A percentile compares a stretch with the other conserved stretches of the same genome.
These are phyloP conservation scores for Brachymystax lenok DNA, from an alignment of 2,797 vertebrate species.

Conservation along the genomic window DNA sequence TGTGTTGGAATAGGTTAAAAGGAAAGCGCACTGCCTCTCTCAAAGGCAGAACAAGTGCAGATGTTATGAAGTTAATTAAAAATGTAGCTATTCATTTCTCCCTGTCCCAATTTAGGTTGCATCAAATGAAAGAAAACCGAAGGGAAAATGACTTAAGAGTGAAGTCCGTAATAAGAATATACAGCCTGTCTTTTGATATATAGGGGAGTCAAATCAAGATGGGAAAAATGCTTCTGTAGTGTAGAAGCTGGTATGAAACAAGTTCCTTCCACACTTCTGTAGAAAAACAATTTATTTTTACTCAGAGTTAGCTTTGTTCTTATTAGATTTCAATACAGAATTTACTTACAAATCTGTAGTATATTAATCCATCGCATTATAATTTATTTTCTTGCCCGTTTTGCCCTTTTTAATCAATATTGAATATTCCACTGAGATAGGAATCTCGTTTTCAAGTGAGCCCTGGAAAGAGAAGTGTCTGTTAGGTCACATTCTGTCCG, in stretches of 20 bases:
- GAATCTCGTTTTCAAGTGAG: background rate
- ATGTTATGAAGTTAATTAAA: constrained; percentile 89
- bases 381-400: background rate
- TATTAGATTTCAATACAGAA: background rate
- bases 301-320: background rate
- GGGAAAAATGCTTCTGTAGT: constrained; percentile 50
- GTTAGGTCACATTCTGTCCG: background rate
- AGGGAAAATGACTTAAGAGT: constrained; percentile 69
- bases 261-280: constrained; percentile 8
- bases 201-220: constrained; percentile 57
- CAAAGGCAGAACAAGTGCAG: constrained; percentile 81
- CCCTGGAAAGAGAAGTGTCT: background rate
- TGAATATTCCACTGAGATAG: background rate
- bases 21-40: constrained; percentile 81
- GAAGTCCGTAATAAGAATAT: constrained; percentile 43
- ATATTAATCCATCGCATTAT: background rate
- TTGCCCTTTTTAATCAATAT: background rate
- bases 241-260: constrained; percentile 50
- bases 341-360: background rate
- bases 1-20: constrained; percentile 88
- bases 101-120: constrained; percentile 81
- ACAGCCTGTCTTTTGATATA: constrained; percentile 64
- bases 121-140: constrained; percentile 82
- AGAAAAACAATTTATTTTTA: background rate
- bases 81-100: constrained; percentile 85